These are phyloP conservation scores for Lepus europaeus DNA, from an alignment of 2,113 vertebrate genomes.

Conservation along the genomic window DNA sequence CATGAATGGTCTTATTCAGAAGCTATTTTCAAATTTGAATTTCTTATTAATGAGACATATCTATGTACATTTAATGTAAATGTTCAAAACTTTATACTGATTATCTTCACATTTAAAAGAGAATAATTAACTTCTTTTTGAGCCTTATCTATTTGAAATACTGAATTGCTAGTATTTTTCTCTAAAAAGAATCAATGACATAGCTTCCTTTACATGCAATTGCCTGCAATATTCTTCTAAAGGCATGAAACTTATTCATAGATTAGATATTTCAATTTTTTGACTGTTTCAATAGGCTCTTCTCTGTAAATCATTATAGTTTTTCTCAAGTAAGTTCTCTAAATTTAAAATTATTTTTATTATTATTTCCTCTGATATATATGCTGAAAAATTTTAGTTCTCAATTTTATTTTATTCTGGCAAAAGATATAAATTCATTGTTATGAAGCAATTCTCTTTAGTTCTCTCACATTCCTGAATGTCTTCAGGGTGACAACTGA, in stretches of 20 bases:
- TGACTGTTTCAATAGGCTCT: not conserved
- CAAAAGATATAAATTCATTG: not conserved
- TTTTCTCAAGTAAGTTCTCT: not conserved
- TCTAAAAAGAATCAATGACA: not conserved
- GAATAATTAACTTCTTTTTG: not conserved
- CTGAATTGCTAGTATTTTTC: not conserved
- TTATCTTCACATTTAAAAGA: slow-evolving; percentile 58
- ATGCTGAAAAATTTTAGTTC: not conserved
- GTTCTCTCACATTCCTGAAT: not conserved
- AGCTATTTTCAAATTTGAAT: slow-evolving; percentile 55
- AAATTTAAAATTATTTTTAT: not conserved
- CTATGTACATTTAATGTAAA: slow-evolving; percentile 21
- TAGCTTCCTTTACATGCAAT: slow-evolving; percentile 26
- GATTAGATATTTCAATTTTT: not conserved
- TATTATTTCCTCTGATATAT: not conserved
- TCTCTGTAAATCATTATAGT: not conserved
- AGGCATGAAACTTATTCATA: not conserved
- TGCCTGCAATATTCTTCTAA: not conserved
- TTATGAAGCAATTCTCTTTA: not conserved
- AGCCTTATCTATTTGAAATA: not conserved
- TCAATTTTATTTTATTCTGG: not conserved
- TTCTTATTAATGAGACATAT: slow-evolving; percentile 12
- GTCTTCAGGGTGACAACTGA: not conserved
- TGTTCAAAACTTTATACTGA: not conserved
- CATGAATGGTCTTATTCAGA: slow-evolving; percentile 3